Evolutionary conservation across 2,113 vertebrate species (phyloP), one percentile per base, ranked within the genome.

Genomic region (Neogale vison): DNA sequence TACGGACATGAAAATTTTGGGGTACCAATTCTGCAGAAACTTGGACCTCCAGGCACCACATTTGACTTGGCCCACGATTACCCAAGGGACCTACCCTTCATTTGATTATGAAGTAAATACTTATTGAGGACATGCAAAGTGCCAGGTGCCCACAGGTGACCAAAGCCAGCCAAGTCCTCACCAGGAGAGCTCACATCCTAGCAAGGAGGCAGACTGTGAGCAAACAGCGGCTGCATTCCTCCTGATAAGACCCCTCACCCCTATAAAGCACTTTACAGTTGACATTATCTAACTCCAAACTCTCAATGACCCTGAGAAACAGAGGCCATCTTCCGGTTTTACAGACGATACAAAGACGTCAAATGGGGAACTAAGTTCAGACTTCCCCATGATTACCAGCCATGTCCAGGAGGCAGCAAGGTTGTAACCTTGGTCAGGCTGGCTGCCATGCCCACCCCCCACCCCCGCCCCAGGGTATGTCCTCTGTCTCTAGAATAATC

Each of bases 161-260:
- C 63, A 59, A 57, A 65, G 79, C 42, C 31, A 82, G 61, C 18
- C 42, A 26, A 82, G 52, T 31, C 31, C n/a, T 50, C 39, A 6
- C 7, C 1, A 0, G 24, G 36, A 0, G 24, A 31, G 72, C 50
- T 63, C 45, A n/a, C 7, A 9, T 45, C 45, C n/a, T 21, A 45
- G 57, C 1, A 0, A 24, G 18, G 10, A 55, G 63, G 47, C 20
- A 20, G 72, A n/a, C 77, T 15, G 7, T 6, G 15, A 80, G 4
- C 52, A 13, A 47, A 42, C 18, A 80, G 23, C 1, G 2, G 42
- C 20, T 4, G 55, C 3, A 2, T 79, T 36, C 15, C 36, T 72
- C 92, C 24, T 26, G 23, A 18, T 2, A 4, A 6, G 1, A 5
- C 26, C 29, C 71, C 18, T 67, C 36, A 0, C 23, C 52, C 50